These are phyloP conservation scores for Ariopsis seemanni DNA, from an alignment of 2,113 vertebrate genomes.

Conservation along the genomic window DNA sequence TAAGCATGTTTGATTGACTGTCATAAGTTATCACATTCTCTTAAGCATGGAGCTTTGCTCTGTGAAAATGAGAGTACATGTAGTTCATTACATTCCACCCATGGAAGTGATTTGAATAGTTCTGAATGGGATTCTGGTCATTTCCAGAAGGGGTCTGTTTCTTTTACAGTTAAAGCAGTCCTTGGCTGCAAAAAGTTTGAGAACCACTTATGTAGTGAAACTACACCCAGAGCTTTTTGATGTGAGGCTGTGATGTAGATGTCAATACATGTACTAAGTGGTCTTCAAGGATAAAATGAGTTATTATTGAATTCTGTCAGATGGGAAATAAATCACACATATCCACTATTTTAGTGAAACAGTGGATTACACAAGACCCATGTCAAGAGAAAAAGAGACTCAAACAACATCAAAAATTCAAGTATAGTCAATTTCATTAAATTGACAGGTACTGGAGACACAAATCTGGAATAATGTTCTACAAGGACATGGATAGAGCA, in stretches of 20 bases:
- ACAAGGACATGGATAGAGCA: background rate
- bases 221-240: background rate
- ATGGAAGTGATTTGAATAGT: background rate
- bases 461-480: background rate
- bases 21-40: too few species aligned
- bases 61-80: background rate
- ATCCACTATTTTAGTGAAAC: background rate
- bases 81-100: background rate
- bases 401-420: background rate
- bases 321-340: background rate
- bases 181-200: background rate
- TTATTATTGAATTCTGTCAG: constrained; percentile 10
- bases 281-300: background rate
- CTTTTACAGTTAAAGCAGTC: background rate
- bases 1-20: too few species aligned
- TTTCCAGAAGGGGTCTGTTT: background rate
- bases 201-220: background rate
- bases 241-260: background rate
- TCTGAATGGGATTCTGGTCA: too few species aligned
- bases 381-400: background rate
- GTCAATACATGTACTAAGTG: constrained; percentile 1
- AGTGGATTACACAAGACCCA: background rate
- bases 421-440: background rate
- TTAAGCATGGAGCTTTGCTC: too few species aligned
- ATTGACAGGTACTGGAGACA: background rate